Percentiles rank a stretch among this genome's conserved stretches.
Conservation (phyloP, 2,888 invertebrate genomes). For the Ecliptopera silaceata region DNA sequence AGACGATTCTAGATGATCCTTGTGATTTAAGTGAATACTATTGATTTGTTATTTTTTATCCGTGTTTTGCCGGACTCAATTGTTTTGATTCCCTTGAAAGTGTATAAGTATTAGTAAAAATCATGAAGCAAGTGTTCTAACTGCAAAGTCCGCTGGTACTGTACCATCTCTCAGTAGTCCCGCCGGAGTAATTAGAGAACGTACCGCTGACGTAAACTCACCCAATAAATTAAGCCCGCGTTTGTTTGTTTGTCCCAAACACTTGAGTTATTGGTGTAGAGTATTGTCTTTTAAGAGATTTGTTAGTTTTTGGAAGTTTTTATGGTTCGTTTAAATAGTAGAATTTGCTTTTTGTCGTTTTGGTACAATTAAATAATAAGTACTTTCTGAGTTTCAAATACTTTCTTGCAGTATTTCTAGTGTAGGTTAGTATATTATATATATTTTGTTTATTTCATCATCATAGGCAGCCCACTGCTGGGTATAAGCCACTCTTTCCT, state of each 20-base stretch:
- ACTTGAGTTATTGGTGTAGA: slow-evolving; percentile 24
- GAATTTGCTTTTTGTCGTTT: neutral
- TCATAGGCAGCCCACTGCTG: too few relatives aligned
- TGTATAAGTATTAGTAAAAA: slow-evolving; percentile 4
- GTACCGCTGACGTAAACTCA: slow-evolving; percentile 21
- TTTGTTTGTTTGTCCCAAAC: slow-evolving; percentile 30
- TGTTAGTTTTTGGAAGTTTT: slow-evolving; percentile 5
- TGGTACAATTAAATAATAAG: too few relatives aligned
- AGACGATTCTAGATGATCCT: too few relatives aligned
- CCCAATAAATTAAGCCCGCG: slow-evolving; percentile 22
- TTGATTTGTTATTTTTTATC: too few relatives aligned
- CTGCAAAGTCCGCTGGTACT: slow-evolving; percentile 14
- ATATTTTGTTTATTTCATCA: too few relatives aligned
- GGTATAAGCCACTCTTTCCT: too few relatives aligned
- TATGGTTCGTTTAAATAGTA: neutral
- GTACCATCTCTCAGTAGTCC: slow-evolving; percentile 18
- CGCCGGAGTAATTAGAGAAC: slow-evolving; percentile 26
- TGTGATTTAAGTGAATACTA: too few relatives aligned
- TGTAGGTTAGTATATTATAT: too few relatives aligned
- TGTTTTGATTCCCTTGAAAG: too few relatives aligned
- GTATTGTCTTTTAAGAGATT: slow-evolving; percentile 26
- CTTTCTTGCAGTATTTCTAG: too few relatives aligned
- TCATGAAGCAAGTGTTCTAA: slow-evolving; percentile 9
- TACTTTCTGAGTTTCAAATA: neutral
- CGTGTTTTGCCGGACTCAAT: too few relatives aligned